Evolutionary conservation across 2,113 vertebrate genomes (phyloP).

Genomic region (Larimichthys polyactis): DNA sequence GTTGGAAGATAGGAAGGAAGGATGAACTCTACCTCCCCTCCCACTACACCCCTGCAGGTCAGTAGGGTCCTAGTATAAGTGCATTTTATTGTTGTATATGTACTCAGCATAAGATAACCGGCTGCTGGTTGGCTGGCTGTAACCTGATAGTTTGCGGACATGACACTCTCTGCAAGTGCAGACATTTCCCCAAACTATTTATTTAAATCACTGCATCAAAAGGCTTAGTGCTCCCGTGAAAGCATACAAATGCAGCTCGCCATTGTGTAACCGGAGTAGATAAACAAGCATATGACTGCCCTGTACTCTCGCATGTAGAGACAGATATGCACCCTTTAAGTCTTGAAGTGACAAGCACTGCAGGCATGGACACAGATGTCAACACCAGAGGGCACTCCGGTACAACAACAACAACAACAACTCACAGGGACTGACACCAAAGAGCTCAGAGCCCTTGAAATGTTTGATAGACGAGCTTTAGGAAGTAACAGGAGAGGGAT

Average conservation of each 20-base stretch:
- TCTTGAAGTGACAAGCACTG: neutral
- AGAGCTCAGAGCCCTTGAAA: neutral
- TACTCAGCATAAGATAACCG: neutral
- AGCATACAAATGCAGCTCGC: neutral
- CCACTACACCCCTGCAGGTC: no score
- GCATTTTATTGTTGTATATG: no score
- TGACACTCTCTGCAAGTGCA: neutral
- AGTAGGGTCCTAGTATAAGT: no score
- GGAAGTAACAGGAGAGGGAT: conserved; percentile 34
- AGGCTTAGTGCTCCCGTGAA: neutral
- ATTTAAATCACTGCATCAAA: neutral
- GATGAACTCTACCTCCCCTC: no score
- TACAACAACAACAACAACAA: conserved; percentile 23
- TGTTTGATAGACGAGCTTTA: conserved; percentile 12
- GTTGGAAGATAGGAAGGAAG: no score
- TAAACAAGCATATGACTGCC: neutral
- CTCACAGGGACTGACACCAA: neutral
- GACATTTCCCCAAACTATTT: neutral
- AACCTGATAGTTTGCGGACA: no score
- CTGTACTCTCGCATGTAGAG: neutral
- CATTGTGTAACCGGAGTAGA: neutral
- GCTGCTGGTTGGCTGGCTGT: neutral
- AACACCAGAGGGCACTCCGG: conserved; percentile 72
- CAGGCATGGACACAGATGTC: neutral
- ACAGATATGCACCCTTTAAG: neutral